These are phyloP conservation scores for Tipula lateralis DNA, from an alignment of 2,888 invertebrate genomes.

Conservation along the genomic window DNA sequence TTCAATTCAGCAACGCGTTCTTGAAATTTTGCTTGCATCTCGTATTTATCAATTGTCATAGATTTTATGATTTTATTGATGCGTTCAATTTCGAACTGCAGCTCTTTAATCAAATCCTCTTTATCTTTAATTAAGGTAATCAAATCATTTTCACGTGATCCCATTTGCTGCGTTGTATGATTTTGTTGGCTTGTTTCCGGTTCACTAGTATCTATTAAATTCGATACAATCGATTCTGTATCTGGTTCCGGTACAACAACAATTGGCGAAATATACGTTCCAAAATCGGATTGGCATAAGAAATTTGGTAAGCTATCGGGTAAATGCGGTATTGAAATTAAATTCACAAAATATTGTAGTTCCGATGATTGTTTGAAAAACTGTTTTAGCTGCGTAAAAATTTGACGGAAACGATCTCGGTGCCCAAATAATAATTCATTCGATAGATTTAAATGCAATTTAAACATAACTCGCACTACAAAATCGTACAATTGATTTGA, in stretches of 20 bases:
- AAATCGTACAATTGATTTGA: slow-evolving; percentile 95
- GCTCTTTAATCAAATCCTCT: slow-evolving; percentile 72
- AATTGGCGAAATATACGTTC: slow-evolving; percentile 90
- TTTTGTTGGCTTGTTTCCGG: slow-evolving; percentile 39
- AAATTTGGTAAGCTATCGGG: slow-evolving; percentile 96
- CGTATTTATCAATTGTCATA: slow-evolving; percentile 35
- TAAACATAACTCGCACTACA: slow-evolving; percentile 92
- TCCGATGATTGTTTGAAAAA: slow-evolving; percentile 92
- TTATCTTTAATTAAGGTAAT: slow-evolving; percentile 53
- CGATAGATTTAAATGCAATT: slow-evolving; percentile 84
- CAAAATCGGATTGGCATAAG: slow-evolving; percentile 80
- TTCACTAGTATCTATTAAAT: slow-evolving; percentile 44
- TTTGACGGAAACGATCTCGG: slow-evolving; percentile 81
- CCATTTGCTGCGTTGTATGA: slow-evolving; percentile 40
- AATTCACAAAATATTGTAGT: slow-evolving; percentile 94
- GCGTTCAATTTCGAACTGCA: slow-evolving; percentile 59
- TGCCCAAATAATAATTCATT: slow-evolving; percentile 85
- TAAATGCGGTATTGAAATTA: slow-evolving; percentile 87
- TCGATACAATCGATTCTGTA: slow-evolving; percentile 44
- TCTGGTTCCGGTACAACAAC: slow-evolving; percentile 68
- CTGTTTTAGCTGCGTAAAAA: slow-evolving; percentile 79
- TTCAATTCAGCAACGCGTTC: slow-evolving; percentile 40
- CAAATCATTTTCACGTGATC: slow-evolving; percentile 34
- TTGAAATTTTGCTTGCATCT: slow-evolving; percentile 38
- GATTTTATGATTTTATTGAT: slow-evolving; percentile 35